These are phyloP conservation scores for Bursaphelenchus okinawaensis DNA, from an alignment of 2,888 invertebrate genomes.

Conservation along the genomic window DNA sequence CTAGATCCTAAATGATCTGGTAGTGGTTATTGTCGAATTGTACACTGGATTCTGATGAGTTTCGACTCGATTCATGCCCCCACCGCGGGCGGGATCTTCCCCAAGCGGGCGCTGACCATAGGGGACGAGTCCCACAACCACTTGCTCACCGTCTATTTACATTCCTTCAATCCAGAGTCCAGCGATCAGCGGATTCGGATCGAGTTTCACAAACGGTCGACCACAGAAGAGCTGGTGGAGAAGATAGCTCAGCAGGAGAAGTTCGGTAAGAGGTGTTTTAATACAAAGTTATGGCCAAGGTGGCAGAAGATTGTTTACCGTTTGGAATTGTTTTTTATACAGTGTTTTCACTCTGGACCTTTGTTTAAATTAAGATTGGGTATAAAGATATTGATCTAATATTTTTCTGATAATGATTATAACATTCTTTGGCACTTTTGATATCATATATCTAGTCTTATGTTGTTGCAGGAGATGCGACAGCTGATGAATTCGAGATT, in stretches of 20 bases:
- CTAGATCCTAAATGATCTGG: background rate
- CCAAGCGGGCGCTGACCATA: constrained; percentile 44
- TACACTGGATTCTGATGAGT: no score
- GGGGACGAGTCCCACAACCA: constrained; percentile 35
- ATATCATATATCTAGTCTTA: background rate
- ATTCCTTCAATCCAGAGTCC: constrained; percentile 50
- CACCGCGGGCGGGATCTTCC: constrained; percentile 30
- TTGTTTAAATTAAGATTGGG: no score
- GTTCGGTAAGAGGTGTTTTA: no score
- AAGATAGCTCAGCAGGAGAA: constrained; percentile 70
- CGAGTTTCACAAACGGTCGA: constrained; percentile 84
- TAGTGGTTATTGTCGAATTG: background rate
- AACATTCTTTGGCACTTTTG: background rate
- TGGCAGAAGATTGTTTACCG: no score
- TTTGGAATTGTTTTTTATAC: no score
- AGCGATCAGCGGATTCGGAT: constrained; percentile 76
- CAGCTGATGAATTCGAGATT: constrained; percentile 51
- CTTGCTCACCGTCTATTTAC: constrained; percentile 44
- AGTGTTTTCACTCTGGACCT: no score
- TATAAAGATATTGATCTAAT: no score
- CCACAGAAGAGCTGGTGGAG: constrained; percentile 81
- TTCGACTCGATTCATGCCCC: constrained; percentile 39
- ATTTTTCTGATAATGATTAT: constrained; percentile 6
- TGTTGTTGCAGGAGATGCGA: background rate
- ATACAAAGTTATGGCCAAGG: no score